Evolutionary conservation across 2,888 invertebrate genomes (phyloP).

Genomic region (Minunthozetes semirufus): DNA sequence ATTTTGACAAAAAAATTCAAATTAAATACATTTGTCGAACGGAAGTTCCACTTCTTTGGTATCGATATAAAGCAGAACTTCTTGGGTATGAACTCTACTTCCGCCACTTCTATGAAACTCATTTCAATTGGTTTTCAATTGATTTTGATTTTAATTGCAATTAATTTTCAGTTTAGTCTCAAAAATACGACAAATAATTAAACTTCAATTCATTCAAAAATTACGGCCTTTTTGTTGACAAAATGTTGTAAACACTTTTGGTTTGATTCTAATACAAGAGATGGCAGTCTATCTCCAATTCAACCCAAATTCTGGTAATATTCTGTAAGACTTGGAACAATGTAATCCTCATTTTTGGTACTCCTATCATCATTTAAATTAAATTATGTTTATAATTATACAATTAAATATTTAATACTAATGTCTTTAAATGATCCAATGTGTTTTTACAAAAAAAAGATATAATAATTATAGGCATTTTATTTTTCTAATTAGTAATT

Average conservation of each 20-base stretch:
- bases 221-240: neutral
- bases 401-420: too few relatives aligned
- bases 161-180: neutral
- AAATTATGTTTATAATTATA: too few relatives aligned
- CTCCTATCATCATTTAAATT: too few relatives aligned
- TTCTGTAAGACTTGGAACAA: too few relatives aligned
- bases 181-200: neutral
- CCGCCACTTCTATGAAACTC: slow-evolving; percentile 12
- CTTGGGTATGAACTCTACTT: slow-evolving; percentile 8
- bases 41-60: slow-evolving; percentile 8
- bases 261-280: neutral
- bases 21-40: neutral
- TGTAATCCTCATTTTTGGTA: too few relatives aligned
- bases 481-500: too few relatives aligned
- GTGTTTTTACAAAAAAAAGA: too few relatives aligned
- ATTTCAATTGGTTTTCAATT: neutral
- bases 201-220: neutral
- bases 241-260: neutral
- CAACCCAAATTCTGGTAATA: too few relatives aligned
- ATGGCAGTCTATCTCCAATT: neutral
- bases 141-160: neutral
- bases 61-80: slow-evolving; percentile 20
- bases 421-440: too few relatives aligned
- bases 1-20: neutral
- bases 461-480: too few relatives aligned